These are phyloP conservation scores for Thalassarche chlororhynchos DNA, from an alignment of 2,113 vertebrate genomes.

Conservation along the genomic window DNA sequence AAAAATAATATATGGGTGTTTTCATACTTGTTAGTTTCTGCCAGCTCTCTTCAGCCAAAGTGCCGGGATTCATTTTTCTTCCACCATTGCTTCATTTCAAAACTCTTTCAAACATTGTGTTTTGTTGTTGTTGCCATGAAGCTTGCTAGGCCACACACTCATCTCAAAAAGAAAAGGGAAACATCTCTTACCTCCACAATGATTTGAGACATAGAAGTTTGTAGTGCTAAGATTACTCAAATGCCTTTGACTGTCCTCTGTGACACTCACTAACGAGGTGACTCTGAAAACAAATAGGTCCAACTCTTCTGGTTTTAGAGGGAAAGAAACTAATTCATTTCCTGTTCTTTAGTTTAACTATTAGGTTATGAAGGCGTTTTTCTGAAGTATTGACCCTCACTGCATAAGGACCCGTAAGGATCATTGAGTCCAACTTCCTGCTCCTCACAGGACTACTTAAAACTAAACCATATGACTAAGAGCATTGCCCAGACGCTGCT, in stretches of 20 bases:
- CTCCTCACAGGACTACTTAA: background rate
- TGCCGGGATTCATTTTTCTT: constrained; percentile 19
- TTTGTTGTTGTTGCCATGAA: background rate
- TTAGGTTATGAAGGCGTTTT: background rate
- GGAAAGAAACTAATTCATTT: background rate
- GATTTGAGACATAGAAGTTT: background rate
- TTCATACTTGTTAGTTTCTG: constrained; percentile 10
- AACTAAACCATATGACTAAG: background rate
- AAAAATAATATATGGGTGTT: background rate
- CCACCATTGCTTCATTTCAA: constrained; percentile 14
- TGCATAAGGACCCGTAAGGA: background rate
- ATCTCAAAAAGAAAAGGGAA: background rate
- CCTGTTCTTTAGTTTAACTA: background rate
- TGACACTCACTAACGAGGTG: background rate
- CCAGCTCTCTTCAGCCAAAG: constrained; percentile 22
- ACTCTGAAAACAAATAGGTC: background rate
- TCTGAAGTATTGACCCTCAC: background rate
- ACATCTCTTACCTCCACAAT: background rate
- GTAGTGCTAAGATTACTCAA: background rate
- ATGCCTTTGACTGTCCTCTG: background rate
- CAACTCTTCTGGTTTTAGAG: background rate
- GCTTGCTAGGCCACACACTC: background rate
- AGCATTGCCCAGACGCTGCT: accelerated
- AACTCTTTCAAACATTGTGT: constrained; percentile 35
- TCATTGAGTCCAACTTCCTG: background rate